Evolutionary conservation across 2,797 vertebrate species (phyloP).

Genomic region (Scolopax bukidnonensis): DNA sequence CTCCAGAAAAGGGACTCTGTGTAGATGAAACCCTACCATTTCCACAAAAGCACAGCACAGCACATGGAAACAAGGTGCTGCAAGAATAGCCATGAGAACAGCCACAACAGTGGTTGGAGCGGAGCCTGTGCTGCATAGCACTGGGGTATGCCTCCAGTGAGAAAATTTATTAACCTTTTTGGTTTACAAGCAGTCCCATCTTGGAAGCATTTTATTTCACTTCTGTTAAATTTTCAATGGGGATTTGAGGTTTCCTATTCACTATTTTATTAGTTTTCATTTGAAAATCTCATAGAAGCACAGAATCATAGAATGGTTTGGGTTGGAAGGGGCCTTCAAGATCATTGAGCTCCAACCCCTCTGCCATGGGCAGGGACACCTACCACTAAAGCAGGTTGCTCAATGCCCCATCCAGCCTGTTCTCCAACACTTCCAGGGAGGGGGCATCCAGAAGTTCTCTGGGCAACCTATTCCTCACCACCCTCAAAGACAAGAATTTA

Average conservation of each 20-base stretch:
- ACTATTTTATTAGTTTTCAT: not conserved
- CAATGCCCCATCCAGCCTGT: no score
- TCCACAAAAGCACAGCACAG: not conserved
- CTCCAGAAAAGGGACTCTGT: not conserved
- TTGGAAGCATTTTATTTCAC: not conserved
- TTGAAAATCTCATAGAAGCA: not conserved
- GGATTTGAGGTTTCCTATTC: not conserved
- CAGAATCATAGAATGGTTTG: no score
- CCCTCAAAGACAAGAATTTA: no score
- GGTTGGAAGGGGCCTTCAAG: no score
- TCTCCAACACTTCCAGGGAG: no score
- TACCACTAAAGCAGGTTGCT: no score
- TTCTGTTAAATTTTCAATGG: not conserved
- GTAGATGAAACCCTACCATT: not conserved
- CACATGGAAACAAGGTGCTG: not conserved
- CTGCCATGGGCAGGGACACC: no score
- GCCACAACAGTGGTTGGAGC: not conserved
- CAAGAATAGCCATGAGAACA: not conserved
- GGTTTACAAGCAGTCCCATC: not conserved
- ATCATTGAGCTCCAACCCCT: no score
- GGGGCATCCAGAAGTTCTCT: no score
- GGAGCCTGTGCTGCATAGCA: not conserved
- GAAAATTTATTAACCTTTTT: not conserved
- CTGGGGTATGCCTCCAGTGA: rapidly evolving
- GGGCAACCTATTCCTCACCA: no score